A percentile compares a stretch with the other conserved stretches of the same genome.
These are phyloP conservation scores for Tor tambroides DNA, from an alignment of 2,113 vertebrate genomes.

Conservation along the genomic window DNA sequence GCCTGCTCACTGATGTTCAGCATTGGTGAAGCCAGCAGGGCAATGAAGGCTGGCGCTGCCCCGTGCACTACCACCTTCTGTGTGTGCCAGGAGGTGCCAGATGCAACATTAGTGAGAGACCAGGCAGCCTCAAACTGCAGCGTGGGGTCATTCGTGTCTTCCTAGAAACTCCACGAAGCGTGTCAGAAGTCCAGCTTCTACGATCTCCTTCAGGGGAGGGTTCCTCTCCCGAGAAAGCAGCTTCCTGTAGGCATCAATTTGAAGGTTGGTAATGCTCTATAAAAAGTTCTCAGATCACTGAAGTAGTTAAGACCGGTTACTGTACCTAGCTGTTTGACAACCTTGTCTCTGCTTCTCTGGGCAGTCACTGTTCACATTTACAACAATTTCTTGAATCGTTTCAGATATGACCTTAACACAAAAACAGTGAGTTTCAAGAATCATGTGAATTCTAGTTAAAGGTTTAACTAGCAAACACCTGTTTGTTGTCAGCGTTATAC, in stretches of 20 bases:
- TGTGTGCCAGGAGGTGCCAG: slow-evolving; percentile 86
- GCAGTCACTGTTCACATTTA: slow-evolving; percentile 72
- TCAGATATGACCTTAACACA: slow-evolving; percentile 67
- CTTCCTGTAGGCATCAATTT: slow-evolving; percentile 71
- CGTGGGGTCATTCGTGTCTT: slow-evolving; percentile 64
- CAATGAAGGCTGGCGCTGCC: slow-evolving; percentile 81
- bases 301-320: background rate
- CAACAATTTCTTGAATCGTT: slow-evolving; percentile 77
- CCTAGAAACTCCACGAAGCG: slow-evolving; percentile 84
- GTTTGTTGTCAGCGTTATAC: slow-evolving; percentile 49
- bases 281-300: no score
- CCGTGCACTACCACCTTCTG: slow-evolving; percentile 85
- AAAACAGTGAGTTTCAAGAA: background rate
- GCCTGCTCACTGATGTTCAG: slow-evolving; percentile 89
- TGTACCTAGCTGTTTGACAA: slow-evolving; percentile 84
- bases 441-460: background rate
- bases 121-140: slow-evolving; percentile 93
- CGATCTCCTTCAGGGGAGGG: slow-evolving; percentile 80
- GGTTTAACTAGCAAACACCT: slow-evolving; percentile 55
- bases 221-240: slow-evolving; percentile 82
- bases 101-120: slow-evolving; percentile 91
- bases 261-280: background rate
- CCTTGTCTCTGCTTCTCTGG: slow-evolving; percentile 75
- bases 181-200: slow-evolving; percentile 81
- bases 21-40: slow-evolving; percentile 81